Conservation (phyloP, 2,113 vertebrate species). For the Stercorarius parasiticus region DNA sequence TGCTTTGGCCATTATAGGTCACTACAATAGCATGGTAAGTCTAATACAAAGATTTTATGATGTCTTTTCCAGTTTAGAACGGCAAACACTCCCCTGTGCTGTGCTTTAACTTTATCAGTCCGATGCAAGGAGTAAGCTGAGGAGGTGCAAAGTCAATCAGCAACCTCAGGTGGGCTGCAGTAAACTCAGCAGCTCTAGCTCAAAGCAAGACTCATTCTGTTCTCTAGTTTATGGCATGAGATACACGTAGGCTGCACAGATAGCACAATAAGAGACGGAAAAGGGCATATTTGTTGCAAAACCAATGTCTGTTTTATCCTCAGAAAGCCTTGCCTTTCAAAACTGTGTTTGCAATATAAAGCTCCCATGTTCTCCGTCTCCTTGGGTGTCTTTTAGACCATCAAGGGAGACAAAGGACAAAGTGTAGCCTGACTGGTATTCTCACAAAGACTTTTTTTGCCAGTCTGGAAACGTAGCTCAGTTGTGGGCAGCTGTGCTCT, state of each 20-base stretch:
- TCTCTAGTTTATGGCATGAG: background rate
- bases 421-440: background rate
- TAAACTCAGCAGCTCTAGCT: background rate
- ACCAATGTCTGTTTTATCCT: background rate
- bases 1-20: background rate
- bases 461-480: fast-evolving
- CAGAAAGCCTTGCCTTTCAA: background rate
- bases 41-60: background rate
- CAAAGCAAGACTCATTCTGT: background rate
- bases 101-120: background rate
- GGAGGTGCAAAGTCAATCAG: fast-evolving
- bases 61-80: background rate
- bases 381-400: background rate
- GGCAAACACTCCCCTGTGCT: background rate
- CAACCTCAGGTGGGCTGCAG: background rate
- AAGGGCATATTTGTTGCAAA: background rate
- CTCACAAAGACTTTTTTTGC: background rate
- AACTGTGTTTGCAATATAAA: background rate
- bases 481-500: background rate
- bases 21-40: background rate
- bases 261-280: background rate
- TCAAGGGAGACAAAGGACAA: background rate
- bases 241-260: background rate
- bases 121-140: background rate
- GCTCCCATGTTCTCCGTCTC: background rate